These are phyloP conservation scores for Aethes cnicana DNA, from an alignment of 2,888 invertebrate genomes.

Conservation along the genomic window DNA sequence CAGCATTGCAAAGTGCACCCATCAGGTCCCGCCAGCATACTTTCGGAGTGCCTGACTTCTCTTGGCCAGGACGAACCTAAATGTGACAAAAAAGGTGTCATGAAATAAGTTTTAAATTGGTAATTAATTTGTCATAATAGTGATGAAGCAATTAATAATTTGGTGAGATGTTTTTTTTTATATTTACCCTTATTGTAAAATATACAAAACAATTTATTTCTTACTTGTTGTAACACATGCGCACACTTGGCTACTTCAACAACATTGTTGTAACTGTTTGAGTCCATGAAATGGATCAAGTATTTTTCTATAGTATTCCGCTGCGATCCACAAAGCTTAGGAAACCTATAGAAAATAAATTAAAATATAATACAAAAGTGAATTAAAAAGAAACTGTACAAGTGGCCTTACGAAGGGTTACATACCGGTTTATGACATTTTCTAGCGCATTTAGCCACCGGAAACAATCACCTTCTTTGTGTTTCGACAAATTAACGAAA, in stretches of 20 bases:
- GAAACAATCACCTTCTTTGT: slow-evolving; percentile 47
- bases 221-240: slow-evolving; percentile 69
- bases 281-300: slow-evolving; percentile 52
- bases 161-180: too few relatives aligned
- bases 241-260: slow-evolving; percentile 71
- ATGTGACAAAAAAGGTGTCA: slow-evolving; percentile 7
- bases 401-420: too few relatives aligned
- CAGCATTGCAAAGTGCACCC: slow-evolving; percentile 56
- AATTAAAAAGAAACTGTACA: not conserved
- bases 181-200: too few relatives aligned
- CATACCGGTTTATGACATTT: slow-evolving; percentile 65
- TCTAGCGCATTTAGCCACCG: slow-evolving; percentile 59
- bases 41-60: slow-evolving; percentile 63
- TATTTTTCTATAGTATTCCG: slow-evolving; percentile 58
- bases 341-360: slow-evolving; percentile 56
- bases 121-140: too few relatives aligned
- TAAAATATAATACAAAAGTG: too few relatives aligned
- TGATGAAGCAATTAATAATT: too few relatives aligned
- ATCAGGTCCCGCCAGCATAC: slow-evolving; percentile 68
- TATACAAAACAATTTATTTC: not conserved
- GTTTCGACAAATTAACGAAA: slow-evolving; percentile 58
- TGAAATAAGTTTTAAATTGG: not conserved
- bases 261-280: slow-evolving; percentile 56
- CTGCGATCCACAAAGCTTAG: slow-evolving; percentile 67
- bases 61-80: slow-evolving; percentile 65